phyloP scores from a whole-genome alignment of 1,140 invertebrate genomes.

The Linepithema humile region DNA sequence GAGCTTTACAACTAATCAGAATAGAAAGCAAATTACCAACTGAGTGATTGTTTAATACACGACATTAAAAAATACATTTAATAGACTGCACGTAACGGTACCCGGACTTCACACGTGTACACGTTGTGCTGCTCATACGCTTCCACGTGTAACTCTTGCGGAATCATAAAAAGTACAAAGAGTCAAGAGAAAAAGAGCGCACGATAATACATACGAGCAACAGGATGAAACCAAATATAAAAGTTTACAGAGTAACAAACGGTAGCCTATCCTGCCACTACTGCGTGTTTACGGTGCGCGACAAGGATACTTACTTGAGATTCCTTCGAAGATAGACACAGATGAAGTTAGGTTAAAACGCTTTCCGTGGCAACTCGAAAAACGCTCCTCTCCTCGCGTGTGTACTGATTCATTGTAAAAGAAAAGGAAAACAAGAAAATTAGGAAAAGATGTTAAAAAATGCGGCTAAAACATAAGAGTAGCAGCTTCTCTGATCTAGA shows the following conservation, averaged over 20 bases:
- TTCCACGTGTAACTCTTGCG: neutral
- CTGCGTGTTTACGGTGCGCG: neutral
- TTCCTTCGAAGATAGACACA: neutral
- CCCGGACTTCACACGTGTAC: neutral
- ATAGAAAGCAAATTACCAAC: neutral
- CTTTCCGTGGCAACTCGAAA: neutral
- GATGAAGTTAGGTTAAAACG: constrained; percentile 23
- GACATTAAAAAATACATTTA: neutral
- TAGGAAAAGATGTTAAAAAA: no score
- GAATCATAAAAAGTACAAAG: neutral
- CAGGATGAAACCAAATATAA: neutral
- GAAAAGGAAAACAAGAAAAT: no score
- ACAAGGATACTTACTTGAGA: neutral
- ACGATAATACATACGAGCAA: neutral
- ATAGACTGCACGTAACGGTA: constrained; percentile 27
- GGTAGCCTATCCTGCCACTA: no score
- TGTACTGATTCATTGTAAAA: constrained; percentile 13
- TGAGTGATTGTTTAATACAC: neutral
- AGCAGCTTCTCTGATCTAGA: no score
- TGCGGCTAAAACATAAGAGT: no score
- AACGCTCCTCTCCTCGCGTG: neutral
- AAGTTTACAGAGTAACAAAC: neutral
- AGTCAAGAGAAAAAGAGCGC: neutral
- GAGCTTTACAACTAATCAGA: neutral
- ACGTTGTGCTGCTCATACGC: neutral